phyloP scores from a whole-genome alignment of 2,888 invertebrate species.

The Molorchus minor region DNA sequence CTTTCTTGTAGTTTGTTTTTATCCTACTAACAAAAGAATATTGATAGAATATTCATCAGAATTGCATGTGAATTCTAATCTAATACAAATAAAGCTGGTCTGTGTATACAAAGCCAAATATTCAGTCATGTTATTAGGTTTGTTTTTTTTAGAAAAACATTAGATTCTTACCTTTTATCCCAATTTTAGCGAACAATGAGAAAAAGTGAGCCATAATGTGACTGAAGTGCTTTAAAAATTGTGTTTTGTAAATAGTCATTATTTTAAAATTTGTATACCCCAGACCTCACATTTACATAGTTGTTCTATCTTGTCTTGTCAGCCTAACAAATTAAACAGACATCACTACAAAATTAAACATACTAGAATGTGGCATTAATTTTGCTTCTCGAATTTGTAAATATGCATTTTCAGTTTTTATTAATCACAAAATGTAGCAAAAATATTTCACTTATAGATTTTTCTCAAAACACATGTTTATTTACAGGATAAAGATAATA shows the following conservation, averaged over 20 bases:
- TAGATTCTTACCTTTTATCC: too few relatives aligned
- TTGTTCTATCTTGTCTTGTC: too few relatives aligned
- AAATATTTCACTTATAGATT: not conserved
- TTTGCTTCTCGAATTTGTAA: too few relatives aligned
- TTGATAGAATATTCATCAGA: slow-evolving; percentile 24
- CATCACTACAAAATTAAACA: slow-evolving; percentile 14
- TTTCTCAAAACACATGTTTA: slow-evolving; percentile 46
- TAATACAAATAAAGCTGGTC: slow-evolving; percentile 28
- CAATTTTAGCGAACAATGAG: too few relatives aligned
- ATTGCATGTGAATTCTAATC: slow-evolving; percentile 36
- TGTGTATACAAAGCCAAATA: slow-evolving; percentile 27
- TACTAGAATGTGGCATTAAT: slow-evolving; percentile 25
- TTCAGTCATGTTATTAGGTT: too few relatives aligned
- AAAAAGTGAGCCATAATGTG: too few relatives aligned
- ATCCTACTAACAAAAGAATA: slow-evolving; percentile 7
- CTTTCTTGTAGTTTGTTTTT: slow-evolving; percentile 17
- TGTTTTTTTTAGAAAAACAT: too few relatives aligned
- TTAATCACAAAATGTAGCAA: slow-evolving; percentile 8
- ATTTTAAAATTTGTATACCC: too few relatives aligned
- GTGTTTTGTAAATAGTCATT: too few relatives aligned
- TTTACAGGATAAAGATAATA: slow-evolving; percentile 83
- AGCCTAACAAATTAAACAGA: too few relatives aligned
- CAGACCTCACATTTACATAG: too few relatives aligned
- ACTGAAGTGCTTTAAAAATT: too few relatives aligned
- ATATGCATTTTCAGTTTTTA: slow-evolving; percentile 35